phyloP scores from a whole-genome alignment of 2,797 vertebrate species.

The Anabacerthia variegaticeps region DNA sequence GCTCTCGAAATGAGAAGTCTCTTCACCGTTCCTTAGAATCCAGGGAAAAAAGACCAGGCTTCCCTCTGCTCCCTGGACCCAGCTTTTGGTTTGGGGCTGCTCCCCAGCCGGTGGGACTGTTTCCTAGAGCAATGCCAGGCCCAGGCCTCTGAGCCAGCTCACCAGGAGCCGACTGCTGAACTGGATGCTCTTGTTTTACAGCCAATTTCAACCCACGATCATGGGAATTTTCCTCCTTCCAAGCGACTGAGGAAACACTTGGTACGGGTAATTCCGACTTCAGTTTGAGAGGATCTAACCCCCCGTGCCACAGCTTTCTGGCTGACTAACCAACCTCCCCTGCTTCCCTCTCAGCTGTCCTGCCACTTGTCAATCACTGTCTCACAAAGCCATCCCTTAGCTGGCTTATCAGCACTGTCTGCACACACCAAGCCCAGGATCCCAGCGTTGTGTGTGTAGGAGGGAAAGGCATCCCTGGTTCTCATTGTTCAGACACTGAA shows the following conservation, averaged over 20 bases:
- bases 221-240: slow-evolving; percentile 78
- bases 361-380: not conserved
- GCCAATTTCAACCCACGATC: slow-evolving; percentile 79
- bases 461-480: not conserved
- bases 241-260: slow-evolving; percentile 73
- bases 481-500: not conserved
- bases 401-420: not conserved
- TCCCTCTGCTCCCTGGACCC: not conserved
- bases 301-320: slow-evolving; percentile 22
- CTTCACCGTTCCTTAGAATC: not conserved
- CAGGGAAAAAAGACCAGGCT: not conserved
- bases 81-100: not conserved
- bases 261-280: slow-evolving; percentile 71
- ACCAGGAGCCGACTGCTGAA: slow-evolving; percentile 22
- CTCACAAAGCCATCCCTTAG: not conserved
- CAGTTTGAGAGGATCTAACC: slow-evolving; percentile 74
- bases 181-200: slow-evolving; percentile 67
- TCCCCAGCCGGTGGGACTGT: not conserved
- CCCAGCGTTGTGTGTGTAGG: not conserved
- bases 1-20: not conserved
- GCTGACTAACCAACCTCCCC: not conserved
- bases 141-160: slow-evolving; percentile 26
- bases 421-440: not conserved
- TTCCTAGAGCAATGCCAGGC: slow-evolving; percentile 1
- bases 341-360: slow-evolving; percentile 6